Conservation (phyloP, 2,888 invertebrate species). For the Xanthia icteritia region DNA sequence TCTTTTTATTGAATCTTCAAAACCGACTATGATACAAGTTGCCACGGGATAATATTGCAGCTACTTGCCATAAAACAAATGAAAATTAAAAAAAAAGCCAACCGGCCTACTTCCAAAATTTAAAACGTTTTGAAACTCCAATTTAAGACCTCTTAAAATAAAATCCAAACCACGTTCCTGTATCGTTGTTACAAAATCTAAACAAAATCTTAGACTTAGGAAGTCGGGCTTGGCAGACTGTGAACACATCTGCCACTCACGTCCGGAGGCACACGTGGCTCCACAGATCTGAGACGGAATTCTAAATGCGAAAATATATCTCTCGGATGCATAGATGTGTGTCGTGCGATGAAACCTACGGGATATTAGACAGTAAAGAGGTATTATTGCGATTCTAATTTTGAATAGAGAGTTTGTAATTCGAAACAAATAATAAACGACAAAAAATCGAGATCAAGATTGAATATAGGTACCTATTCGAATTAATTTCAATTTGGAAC, state of each 20-base stretch:
- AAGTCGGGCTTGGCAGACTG: slow-evolving; percentile 45
- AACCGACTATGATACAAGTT: background rate
- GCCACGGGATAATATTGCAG: background rate
- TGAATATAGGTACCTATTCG: background rate
- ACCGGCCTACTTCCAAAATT: background rate
- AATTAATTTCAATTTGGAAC: background rate
- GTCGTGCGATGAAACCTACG: slow-evolving; percentile 23
- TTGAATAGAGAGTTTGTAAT: background rate
- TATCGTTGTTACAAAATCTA: slow-evolving; percentile 55
- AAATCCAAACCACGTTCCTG: slow-evolving; percentile 15
- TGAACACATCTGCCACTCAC: slow-evolving; percentile 67
- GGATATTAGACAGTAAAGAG: background rate
- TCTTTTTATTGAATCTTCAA: background rate
- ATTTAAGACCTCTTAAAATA: slow-evolving; percentile 1
- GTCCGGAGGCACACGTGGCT: slow-evolving; percentile 55
- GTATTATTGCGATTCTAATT: background rate
- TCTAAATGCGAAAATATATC: slow-evolving; percentile 51
- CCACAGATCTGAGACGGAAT: slow-evolving; percentile 34
- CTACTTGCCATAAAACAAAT: background rate
- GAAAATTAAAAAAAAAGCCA: no score
- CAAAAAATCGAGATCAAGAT: background rate
- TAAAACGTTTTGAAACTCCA: background rate
- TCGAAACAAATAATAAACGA: background rate
- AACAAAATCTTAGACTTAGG: slow-evolving; percentile 54
- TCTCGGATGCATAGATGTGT: slow-evolving; percentile 34